Evolutionary conservation across 2,797 vertebrate genomes (phyloP).

Genomic region (Enteromius mattozi): DNA sequence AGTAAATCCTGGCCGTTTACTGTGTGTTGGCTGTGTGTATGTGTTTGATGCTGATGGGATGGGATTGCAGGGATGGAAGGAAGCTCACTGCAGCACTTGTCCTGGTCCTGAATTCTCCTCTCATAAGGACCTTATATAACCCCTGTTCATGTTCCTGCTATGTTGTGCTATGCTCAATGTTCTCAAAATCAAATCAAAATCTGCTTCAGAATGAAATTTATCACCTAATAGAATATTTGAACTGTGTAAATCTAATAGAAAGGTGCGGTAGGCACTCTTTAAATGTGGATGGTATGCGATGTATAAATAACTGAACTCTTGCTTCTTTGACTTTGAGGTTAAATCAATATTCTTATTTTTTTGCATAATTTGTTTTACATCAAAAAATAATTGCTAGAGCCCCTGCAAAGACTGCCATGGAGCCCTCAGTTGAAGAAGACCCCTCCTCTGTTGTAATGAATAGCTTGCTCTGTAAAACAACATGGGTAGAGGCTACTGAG

Average conservation of each 20-base stretch:
- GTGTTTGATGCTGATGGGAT: slow-evolving; percentile 43
- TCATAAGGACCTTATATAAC: slow-evolving; percentile 31
- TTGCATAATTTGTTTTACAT: not conserved
- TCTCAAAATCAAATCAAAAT: too few species aligned
- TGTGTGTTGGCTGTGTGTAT: slow-evolving; percentile 12
- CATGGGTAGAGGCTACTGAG: slow-evolving; percentile 3
- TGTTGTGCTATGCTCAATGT: slow-evolving; percentile 12
- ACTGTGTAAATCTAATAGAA: not conserved
- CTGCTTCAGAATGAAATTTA: not conserved
- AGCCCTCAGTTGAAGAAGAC: not conserved
- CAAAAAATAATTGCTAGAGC: not conserved
- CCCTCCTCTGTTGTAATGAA: slow-evolving; percentile 6
- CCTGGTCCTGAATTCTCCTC: slow-evolving; percentile 7
- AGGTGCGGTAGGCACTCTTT: not conserved
- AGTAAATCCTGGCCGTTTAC: slow-evolving; percentile 43
- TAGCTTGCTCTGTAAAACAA: slow-evolving; percentile 20
- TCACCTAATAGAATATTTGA: not conserved
- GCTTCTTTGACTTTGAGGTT: not conserved
- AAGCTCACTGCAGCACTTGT: slow-evolving; percentile 37
- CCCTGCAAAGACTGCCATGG: not conserved
- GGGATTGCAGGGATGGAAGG: slow-evolving; percentile 35
- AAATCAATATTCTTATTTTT: not conserved
- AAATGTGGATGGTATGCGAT: not conserved
- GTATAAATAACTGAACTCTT: not conserved
- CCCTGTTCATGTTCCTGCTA: slow-evolving; percentile 22